phyloP scores from a whole-genome alignment of 2,797 vertebrate species.

The Malacoctenus gilli region DNA sequence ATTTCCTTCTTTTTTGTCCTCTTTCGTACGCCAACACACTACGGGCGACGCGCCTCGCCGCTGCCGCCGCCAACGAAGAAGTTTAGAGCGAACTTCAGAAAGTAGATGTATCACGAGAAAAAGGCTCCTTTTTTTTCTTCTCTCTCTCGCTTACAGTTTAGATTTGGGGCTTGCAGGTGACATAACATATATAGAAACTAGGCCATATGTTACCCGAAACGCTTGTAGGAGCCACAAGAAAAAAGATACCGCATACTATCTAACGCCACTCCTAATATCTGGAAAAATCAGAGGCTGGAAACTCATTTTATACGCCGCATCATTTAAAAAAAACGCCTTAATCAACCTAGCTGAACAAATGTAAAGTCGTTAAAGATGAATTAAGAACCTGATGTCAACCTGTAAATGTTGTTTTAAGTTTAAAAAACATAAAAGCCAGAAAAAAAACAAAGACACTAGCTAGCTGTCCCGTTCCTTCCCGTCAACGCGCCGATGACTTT shows the following conservation, averaged over 20 bases:
- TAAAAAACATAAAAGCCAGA: conserved; percentile 41
- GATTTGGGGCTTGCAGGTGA: conserved; percentile 79
- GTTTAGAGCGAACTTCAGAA: conserved; percentile 80
- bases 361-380: conserved; percentile 70
- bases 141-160: conserved; percentile 74
- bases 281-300: conserved; percentile 57
- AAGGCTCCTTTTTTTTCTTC: conserved; percentile 35
- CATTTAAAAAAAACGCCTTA: conserved; percentile 77
- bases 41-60: conserved; percentile 66
- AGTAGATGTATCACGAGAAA: conserved; percentile 63
- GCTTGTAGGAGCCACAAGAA: conserved; percentile 69
- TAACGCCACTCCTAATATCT: conserved; percentile 53
- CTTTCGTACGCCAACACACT: conserved; percentile 56
- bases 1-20: conserved; percentile 25
- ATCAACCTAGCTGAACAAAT: conserved; percentile 76
- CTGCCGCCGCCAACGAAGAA: conserved; percentile 76
- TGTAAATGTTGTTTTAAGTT: conserved; percentile 73
- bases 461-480: conserved; percentile 70
- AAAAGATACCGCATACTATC: conserved; percentile 66
- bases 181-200: conserved; percentile 67
- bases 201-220: conserved; percentile 75
- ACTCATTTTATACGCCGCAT: conserved; percentile 68
- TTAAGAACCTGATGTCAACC: conserved; percentile 77
- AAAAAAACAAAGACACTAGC: conserved; percentile 34
- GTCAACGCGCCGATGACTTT: conserved; percentile 40